These are phyloP conservation scores for Valencia hispanica DNA, from an alignment of 2,797 vertebrate genomes.

Conservation along the genomic window DNA sequence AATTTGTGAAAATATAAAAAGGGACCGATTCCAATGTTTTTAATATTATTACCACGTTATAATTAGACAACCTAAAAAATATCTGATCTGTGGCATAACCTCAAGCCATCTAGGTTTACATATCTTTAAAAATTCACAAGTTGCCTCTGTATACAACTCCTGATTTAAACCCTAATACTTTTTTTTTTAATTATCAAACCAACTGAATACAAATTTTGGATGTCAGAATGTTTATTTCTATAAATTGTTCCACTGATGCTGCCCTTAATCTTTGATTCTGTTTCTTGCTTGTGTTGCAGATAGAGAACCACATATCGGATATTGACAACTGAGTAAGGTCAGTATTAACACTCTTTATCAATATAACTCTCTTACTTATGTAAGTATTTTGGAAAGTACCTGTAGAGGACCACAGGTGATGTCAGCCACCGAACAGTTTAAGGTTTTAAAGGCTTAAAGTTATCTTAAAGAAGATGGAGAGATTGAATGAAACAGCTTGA, in stretches of 20 bases:
- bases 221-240: neutral
- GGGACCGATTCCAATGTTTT: neutral
- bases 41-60: neutral
- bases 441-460: constrained; percentile 14
- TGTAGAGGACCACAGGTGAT: neutral
- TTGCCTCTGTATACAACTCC: neutral
- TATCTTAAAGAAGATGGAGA: constrained; percentile 14
- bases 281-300: constrained; percentile 69
- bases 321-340: constrained; percentile 82
- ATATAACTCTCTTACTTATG: neutral
- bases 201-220: neutral
- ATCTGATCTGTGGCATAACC: neutral
- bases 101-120: neutral
- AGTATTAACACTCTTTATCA: constrained; percentile 46
- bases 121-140: neutral
- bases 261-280: neutral
- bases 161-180: neutral
- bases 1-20: neutral
- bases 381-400: neutral
- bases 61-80: neutral
- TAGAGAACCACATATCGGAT: constrained; percentile 80
- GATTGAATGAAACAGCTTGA: constrained; percentile 30
- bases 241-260: constrained; percentile 1
- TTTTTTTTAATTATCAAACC: neutral
- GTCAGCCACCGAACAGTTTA: neutral